These are phyloP conservation scores for Latheticus oryzae DNA, from an alignment of 2,888 invertebrate genomes.

Conservation along the genomic window DNA sequence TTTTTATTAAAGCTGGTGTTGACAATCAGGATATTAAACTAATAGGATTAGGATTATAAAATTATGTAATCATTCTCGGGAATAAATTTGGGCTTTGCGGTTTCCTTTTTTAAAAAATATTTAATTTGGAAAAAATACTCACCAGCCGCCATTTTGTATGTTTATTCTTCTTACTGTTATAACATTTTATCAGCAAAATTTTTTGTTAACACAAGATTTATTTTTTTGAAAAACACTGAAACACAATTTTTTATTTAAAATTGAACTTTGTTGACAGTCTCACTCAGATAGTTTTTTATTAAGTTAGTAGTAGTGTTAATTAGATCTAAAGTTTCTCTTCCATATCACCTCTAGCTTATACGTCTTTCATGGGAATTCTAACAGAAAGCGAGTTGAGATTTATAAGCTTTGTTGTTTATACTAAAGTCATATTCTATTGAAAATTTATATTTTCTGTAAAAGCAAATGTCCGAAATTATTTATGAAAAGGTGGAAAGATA, in stretches of 20 bases:
- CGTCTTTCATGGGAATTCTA: slow-evolving; percentile 3
- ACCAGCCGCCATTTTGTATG: slow-evolving; percentile 47
- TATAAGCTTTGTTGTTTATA: slow-evolving; percentile 21
- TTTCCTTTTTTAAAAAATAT: slow-evolving; percentile 13
- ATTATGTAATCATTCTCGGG: no score
- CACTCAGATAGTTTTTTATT: no score
- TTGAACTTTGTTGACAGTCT: no score
- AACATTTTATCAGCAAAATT: slow-evolving; percentile 26
- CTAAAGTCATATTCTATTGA: slow-evolving; percentile 18
- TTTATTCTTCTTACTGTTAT: slow-evolving; percentile 31
- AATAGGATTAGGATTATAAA: no score
- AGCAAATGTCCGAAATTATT: slow-evolving; percentile 29
- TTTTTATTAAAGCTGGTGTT: no score
- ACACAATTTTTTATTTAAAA: no score
- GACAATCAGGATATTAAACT: no score
- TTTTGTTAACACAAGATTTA: slow-evolving; percentile 11
- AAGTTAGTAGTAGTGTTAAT: no score
- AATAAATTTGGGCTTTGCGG: slow-evolving; percentile 12
- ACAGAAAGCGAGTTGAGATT: slow-evolving; percentile 13
- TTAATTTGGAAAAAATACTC: slow-evolving; percentile 32
- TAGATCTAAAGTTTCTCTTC: slow-evolving; percentile 16
- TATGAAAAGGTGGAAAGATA: slow-evolving; percentile 14
- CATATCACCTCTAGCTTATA: slow-evolving; percentile 12
- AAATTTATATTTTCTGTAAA: slow-evolving; percentile 21
- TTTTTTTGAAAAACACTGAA: no score